A percentile compares a stretch with the other conserved stretches of the same genome.
Evolutionary conservation across 2,888 invertebrate species (phyloP).

Genomic region (Cephus rjabovi): DNA sequence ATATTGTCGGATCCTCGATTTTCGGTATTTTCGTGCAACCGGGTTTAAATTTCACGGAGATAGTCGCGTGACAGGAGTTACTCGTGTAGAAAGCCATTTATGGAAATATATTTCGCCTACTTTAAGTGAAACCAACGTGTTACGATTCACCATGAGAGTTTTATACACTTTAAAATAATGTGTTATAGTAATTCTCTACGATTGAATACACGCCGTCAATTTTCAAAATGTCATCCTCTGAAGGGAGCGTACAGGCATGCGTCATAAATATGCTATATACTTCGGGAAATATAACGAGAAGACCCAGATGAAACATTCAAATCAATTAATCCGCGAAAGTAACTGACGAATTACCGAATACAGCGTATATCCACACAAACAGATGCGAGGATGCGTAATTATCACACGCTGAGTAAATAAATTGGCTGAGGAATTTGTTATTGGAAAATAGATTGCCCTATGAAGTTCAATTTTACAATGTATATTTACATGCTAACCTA

Average conservation of each 20-base stretch:
- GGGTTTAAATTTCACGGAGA: background rate
- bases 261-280: background rate
- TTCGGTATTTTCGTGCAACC: background rate
- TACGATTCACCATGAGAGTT: background rate
- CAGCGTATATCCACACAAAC: background rate
- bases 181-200: background rate
- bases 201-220: background rate
- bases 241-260: background rate
- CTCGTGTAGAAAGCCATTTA: background rate
- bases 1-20: background rate
- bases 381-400: background rate
- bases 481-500: background rate
- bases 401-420: background rate
- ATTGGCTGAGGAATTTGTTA: background rate
- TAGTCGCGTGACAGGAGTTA: background rate
- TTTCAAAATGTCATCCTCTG: background rate
- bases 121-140: background rate
- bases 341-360: background rate
- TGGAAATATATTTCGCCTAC: background rate
- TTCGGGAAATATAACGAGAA: background rate
- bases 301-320: background rate
- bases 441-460: no score
- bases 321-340: background rate
- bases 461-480: no score
- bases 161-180: background rate